Conservation (phyloP, 1,140 invertebrate species). For the Lordiphosa mommai region DNA sequence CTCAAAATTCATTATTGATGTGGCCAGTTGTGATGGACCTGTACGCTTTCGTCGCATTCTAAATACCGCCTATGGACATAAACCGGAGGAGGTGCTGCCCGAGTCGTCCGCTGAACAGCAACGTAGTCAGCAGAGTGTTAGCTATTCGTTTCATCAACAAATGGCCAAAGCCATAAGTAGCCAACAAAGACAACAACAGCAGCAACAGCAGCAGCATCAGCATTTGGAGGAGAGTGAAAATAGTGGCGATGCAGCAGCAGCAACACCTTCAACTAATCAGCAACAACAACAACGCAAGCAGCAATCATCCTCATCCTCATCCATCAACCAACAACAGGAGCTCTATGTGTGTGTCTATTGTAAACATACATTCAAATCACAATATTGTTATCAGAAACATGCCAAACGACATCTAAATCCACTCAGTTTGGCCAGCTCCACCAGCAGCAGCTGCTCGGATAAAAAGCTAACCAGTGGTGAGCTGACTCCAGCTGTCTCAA, state of each 20-base stretch:
- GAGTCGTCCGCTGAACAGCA: constrained; percentile 38
- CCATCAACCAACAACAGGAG: constrained; percentile 54
- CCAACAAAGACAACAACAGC: constrained; percentile 57
- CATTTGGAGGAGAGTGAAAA: constrained; percentile 76
- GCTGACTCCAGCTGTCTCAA: background rate
- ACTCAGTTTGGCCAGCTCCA: constrained; percentile 67
- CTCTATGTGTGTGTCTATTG: constrained; percentile 88
- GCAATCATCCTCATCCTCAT: background rate
- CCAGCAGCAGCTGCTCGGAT: constrained; percentile 6
- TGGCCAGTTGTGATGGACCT: constrained; percentile 93
- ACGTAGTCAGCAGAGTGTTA: constrained; percentile 74
- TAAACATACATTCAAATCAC: constrained; percentile 90
- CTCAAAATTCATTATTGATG: constrained; percentile 85
- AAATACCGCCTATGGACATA: constrained; percentile 86
- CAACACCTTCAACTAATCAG: constrained; percentile 1
- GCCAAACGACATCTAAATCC: constrained; percentile 85
- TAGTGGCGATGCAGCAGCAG: constrained; percentile 25
- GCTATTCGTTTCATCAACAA: constrained; percentile 78
- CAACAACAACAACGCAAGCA: background rate
- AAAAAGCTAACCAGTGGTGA: background rate
- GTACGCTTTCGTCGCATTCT: constrained; percentile 89
- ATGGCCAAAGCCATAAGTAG: constrained; percentile 76
- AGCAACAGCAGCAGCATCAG: constrained; percentile 58
- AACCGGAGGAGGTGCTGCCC: constrained; percentile 63
- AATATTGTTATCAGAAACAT: constrained; percentile 91